phyloP scores from a whole-genome alignment of 2,888 invertebrate species.

The Rhorus exstirpatorius region DNA sequence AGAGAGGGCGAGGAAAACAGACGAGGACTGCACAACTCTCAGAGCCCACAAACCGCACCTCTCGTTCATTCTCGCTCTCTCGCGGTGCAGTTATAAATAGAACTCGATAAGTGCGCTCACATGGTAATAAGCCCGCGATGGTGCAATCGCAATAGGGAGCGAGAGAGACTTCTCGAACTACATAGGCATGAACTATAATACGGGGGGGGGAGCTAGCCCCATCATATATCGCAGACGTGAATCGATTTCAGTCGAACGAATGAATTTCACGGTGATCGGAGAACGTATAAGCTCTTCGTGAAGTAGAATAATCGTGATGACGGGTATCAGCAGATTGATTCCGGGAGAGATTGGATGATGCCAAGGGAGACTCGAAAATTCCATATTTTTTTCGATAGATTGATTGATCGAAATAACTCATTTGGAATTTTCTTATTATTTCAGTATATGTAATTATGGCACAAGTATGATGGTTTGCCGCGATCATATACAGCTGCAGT shows the following conservation, averaged over 20 bases:
- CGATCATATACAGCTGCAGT: too few relatives aligned
- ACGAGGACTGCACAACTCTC: constrained; percentile 16
- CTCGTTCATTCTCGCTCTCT: constrained; percentile 47
- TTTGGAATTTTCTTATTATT: too few relatives aligned
- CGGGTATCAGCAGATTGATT: constrained; percentile 8
- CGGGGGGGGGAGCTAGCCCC: constrained; percentile 1
- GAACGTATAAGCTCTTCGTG: constrained; percentile 30
- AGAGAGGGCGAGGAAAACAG: constrained; percentile 8
- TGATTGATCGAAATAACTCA: too few relatives aligned
- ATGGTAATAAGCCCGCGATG: constrained; percentile 62
- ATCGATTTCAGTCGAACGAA: constrained; percentile 42
- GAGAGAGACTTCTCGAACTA: constrained; percentile 12
- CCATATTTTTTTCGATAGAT: too few relatives aligned
- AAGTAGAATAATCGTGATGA: constrained; percentile 27
- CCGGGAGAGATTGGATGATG: neutral
- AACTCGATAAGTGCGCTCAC: constrained; percentile 66
- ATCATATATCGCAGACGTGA: constrained; percentile 16
- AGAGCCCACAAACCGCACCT: constrained; percentile 56
- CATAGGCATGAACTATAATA: constrained; percentile 32
- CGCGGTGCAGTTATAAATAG: constrained; percentile 64
- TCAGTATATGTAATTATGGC: too few relatives aligned
- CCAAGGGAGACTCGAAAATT: too few relatives aligned
- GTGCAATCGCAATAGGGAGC: constrained; percentile 41
- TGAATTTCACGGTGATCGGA: constrained; percentile 37
- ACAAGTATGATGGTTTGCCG: too few relatives aligned